Conservation (phyloP, 2,888 invertebrate species). For the Orthonychiurus folsomi region DNA sequence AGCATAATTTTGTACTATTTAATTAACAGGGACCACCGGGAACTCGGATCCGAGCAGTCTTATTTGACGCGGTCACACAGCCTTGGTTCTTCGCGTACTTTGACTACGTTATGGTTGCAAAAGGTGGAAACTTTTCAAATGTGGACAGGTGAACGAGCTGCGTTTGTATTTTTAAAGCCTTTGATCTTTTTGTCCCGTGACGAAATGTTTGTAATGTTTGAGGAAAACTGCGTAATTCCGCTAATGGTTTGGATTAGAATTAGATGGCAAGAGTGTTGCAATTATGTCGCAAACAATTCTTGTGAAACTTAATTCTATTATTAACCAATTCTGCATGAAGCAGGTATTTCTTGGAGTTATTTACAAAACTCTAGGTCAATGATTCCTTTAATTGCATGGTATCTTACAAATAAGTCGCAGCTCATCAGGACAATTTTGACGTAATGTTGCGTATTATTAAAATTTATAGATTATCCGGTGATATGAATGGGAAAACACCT, state of each 20-base stretch:
- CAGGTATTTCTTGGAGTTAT: too few relatives aligned
- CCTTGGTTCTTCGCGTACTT: slow-evolving; percentile 40
- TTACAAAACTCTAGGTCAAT: too few relatives aligned
- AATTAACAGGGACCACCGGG: slow-evolving; percentile 25
- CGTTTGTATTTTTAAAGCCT: not conserved
- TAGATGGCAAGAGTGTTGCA: too few relatives aligned
- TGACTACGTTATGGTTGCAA: slow-evolving; percentile 38
- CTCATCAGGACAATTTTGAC: too few relatives aligned
- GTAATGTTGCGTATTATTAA: too few relatives aligned
- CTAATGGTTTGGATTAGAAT: not conserved
- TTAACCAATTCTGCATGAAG: too few relatives aligned
- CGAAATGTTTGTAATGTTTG: not conserved
- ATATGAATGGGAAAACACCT: slow-evolving; percentile 38
- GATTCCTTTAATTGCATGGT: too few relatives aligned
- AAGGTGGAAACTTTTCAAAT: slow-evolving; percentile 30
- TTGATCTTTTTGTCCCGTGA: not conserved
- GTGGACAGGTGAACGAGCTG: slow-evolving; percentile 37
- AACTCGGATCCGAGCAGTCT: slow-evolving; percentile 34
- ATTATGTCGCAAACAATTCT: too few relatives aligned
- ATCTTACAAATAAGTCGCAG: too few relatives aligned
- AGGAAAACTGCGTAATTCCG: too few relatives aligned
- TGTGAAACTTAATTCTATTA: too few relatives aligned
- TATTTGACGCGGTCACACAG: slow-evolving; percentile 38
- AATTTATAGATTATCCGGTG: slow-evolving; percentile 35
- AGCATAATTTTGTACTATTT: not conserved